Evolutionary conservation across 1,140 invertebrate genomes (phyloP), one percentile per base, ranked within the genome.

Genomic region (Achroia grisella): DNA sequence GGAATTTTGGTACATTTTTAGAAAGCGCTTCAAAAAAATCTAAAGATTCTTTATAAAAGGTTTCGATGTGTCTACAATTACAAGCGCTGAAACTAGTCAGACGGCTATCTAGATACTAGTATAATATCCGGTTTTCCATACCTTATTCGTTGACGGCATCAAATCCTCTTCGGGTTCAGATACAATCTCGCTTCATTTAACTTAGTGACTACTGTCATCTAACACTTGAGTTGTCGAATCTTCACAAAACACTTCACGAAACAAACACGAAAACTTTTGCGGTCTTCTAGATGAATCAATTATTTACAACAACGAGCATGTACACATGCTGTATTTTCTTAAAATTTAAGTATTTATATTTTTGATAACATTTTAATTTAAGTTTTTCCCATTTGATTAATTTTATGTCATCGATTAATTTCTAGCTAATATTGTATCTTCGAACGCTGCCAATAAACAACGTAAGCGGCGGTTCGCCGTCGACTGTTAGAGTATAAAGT

Each of bases 111-210:
- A 73, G 62, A 39, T 44, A 54, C 55, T 55, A 48, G 56, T 67
- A 65, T 52, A 59, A 72, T 78, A 82, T 83, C 74, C 76, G 72
- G 76, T 78, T 80, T 77, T 45, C 50, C 69, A 59, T 83, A 83
- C 79, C 79, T 83, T 83, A 73, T 71, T 72, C 60, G 61, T 60
- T 73, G 66, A 57, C 63, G 60, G 64, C 66, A 71, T 71, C 56
- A 65, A 72, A 81, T 74, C 72, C 65, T 76, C 66, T 61, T 56
- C 62, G 56, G 45, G 32, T 61, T 49, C 47, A 62, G 57, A 52
- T 69, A 53, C 57, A 63, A 59, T 68, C 59, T 56, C 44, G 56
- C 55, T 62, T 67, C 63, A 71, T 66, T 79, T 71, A 55, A 50
- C 40, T 62, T 44, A 33, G 34, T 43, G 44, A 40, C 40, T 44